A percentile compares a stretch with the other conserved stretches of the same genome.
Evolutionary conservation across 2,888 invertebrate genomes (phyloP).

Genomic region (Lottia gigantea): DNA sequence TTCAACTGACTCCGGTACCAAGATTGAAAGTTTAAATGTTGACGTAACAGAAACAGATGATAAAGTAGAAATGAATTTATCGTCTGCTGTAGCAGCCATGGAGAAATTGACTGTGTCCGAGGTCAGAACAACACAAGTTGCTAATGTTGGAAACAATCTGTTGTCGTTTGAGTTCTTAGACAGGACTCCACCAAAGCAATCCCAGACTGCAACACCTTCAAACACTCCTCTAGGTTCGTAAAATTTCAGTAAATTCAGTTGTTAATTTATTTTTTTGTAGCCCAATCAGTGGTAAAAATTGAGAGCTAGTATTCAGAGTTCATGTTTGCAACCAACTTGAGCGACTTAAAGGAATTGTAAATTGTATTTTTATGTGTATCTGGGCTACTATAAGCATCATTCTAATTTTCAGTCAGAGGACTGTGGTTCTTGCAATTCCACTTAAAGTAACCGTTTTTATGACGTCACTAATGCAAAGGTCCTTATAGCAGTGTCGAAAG

Average conservation of each 20-base stretch:
- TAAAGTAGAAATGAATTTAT: constrained; percentile 25
- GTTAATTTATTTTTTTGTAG: no score
- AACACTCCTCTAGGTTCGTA: constrained; percentile 62
- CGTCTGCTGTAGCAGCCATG: constrained; percentile 26
- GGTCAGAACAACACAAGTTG: constrained; percentile 20
- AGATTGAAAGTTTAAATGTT: constrained; percentile 14
- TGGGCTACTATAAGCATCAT: no score
- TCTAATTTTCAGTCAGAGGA: no score
- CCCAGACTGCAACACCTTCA: constrained; percentile 62
- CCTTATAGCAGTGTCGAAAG: no score
- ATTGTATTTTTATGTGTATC: no score
- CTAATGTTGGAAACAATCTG: constrained; percentile 31
- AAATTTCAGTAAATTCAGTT: background rate
- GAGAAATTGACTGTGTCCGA: constrained; percentile 4
- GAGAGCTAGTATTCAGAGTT: no score
- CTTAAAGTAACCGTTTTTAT: no score
- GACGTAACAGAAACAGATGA: constrained; percentile 17
- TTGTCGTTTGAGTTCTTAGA: constrained; percentile 44
- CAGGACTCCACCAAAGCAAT: constrained; percentile 38
- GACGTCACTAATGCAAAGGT: no score
- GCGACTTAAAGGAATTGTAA: no score
- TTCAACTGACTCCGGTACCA: background rate
- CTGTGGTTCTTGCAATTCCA: no score
- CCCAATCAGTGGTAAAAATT: no score
- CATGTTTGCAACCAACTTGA: no score